Base-by-base conservation (phyloP, 2,888 invertebrate species). In the Tinea semifulvella region DNA sequence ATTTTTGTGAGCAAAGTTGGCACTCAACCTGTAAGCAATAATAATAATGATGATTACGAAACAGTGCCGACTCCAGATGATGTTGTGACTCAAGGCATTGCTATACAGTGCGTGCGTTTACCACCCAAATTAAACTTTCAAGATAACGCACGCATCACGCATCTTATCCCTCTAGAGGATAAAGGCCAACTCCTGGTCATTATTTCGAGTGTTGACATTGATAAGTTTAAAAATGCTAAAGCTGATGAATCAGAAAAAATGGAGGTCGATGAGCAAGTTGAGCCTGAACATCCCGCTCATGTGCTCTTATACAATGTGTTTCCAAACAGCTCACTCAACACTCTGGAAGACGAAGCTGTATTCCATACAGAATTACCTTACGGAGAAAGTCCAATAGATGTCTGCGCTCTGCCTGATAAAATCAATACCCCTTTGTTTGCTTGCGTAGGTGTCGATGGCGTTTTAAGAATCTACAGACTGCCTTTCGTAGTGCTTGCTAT, bases 391-490 rank as follows among this genome's bases (percentile, higher is more conserved):
- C 91, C 92, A 0, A 67, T 88, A 1, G 89, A 91, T 57, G 71
- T 91, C 20, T 87, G 87, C 49, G 70, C 92, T 47, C 65, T 92
- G 52, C 91, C 91, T 1, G 69, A 72, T 46, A 70, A 74, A 47
- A 63, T 66, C 11, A 81, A 82, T 10, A 71, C 75, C 43, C 86
- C 89, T 40, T 85, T 89, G 35, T 86, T 89, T 45, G 88, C 91
- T 10, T 77, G 89, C 35, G 90, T 92, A 10, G 90, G 91, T 50
- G 80, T 84, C 1, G 90, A 91, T 60, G 94, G 94, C 4, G 82
- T 84, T 39, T 82, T 95, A 25, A 83, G 90, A 57, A 69, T 95
- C 38, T 81, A 92, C 47, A 87, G 89, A 26, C 65, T 94, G 31
- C 81, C 85, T n/a, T 84, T 94, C 51, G 85, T 84, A 51, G 83